phyloP scores from a whole-genome alignment of 2,888 invertebrate genomes.

The Eilema depressum region DNA sequence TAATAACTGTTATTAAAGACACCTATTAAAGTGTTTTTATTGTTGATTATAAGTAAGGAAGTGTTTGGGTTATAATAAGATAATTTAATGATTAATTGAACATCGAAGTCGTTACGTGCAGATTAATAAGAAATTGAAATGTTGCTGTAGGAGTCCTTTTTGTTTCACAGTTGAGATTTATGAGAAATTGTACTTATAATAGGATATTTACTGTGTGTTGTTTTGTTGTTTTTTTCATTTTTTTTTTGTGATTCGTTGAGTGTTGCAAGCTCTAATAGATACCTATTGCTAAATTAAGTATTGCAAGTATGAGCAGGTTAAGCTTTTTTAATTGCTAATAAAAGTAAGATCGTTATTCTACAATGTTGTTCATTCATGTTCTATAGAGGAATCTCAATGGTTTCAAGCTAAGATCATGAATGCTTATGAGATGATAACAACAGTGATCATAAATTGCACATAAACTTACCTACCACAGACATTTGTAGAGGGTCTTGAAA shows the following conservation, averaged over 20 bases:
- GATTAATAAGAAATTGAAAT: too few species aligned
- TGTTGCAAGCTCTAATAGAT: too few species aligned
- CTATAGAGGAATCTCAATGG: constrained; percentile 19
- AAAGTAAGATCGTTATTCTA: constrained; percentile 9
- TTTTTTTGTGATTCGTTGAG: neutral
- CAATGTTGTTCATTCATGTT: constrained; percentile 2
- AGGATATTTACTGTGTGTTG: neutral
- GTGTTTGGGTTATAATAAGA: neutral
- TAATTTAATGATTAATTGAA: neutral
- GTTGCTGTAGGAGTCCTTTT: neutral
- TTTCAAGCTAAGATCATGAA: constrained; percentile 4
- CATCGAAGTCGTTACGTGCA: neutral
- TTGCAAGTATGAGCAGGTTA: neutral
- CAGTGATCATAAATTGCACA: constrained; percentile 19
- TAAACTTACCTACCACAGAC: neutral
- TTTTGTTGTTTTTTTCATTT: neutral
- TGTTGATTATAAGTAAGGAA: neutral
- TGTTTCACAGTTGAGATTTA: too few species aligned
- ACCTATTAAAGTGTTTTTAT: neutral
- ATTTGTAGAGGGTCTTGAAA: neutral
- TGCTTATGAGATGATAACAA: constrained; percentile 15
- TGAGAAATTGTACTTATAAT: neutral
- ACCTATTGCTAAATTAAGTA: neutral
- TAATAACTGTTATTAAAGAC: constrained; percentile 5
- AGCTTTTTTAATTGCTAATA: constrained; percentile 1